Evolutionary conservation across 2,888 invertebrate species (phyloP), one percentile per base, ranked within the genome.

Genomic region (Apotomis capreana): DNA sequence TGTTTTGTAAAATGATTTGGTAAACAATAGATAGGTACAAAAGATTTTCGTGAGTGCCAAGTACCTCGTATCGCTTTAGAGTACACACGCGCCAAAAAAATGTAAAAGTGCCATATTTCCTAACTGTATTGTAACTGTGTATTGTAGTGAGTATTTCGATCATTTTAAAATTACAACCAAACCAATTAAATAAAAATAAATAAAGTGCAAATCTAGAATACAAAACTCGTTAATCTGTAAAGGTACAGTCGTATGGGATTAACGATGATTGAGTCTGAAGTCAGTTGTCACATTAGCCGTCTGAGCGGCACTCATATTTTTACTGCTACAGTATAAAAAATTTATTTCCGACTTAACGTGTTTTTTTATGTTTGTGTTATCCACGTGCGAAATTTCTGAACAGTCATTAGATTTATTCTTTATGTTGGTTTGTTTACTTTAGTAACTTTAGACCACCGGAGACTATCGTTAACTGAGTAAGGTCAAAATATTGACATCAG

Each of bases 261-360:
- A 87, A 89, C 86, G 87, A 88, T 88, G 88, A 87, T 89, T 88
- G 84, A 81, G 78, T 80, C 77, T 78, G 77, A 80, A 79, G 79
- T 80, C 79, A 81, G 76, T 81, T 80, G 81, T 84, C 82, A 78
- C 76, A 77, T 78, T 72, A 77, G 76, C 79, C 78, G 77, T 81
- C 76, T 76, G 77, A 76, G 78, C 71, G 77, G 77, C 73, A 78
- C 80, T 82, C 80, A 78, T 74, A 74, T 65, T 84, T 87, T 88
- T 88, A 89, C 84, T 82, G 81, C 83, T 77, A 58, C 58, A 59
- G 72, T 83, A 83, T 87, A 88, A 86, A 83, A 87, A 80, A 76
- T 76, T 76, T 76, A 78, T 80, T 79, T 63, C 72, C 54, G 13
- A 52, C 49, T 68, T 72, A 63, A 72, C 72, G 68, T 63, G 63